These are phyloP conservation scores for Aphis craccivora DNA, from an alignment of 1,140 invertebrate species.

Conservation along the genomic window DNA sequence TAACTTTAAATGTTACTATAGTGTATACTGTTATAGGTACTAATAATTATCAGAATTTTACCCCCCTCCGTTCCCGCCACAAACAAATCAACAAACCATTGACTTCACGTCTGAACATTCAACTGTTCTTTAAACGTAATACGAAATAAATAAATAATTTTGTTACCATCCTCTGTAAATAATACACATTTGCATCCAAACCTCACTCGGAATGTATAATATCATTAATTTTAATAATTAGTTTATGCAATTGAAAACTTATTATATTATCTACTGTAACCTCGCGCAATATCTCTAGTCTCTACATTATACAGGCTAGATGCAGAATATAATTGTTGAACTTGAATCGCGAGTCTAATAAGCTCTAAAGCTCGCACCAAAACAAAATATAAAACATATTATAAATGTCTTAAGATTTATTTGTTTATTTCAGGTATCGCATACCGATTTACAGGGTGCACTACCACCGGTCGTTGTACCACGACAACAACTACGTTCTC, in stretches of 20 bases:
- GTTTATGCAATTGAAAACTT: background rate
- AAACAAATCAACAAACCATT: background rate
- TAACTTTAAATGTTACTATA: background rate
- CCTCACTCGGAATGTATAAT: background rate
- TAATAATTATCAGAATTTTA: too few species aligned
- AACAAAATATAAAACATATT: background rate
- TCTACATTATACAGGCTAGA: background rate
- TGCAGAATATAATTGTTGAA: background rate
- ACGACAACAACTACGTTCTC: constrained; percentile 91
- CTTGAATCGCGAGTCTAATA: background rate
- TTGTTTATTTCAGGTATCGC: constrained; percentile 73
- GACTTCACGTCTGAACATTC: background rate
- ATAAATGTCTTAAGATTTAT: background rate
- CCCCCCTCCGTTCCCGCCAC: too few species aligned
- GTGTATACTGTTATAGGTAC: background rate
- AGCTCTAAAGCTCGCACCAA: background rate
- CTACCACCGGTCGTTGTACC: constrained; percentile 89
- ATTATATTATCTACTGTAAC: background rate
- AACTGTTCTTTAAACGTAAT: background rate
- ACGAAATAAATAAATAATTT: background rate
- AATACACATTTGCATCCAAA: background rate
- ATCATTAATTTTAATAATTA: background rate
- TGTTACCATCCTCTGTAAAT: background rate
- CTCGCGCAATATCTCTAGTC: background rate
- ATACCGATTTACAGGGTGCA: constrained; percentile 88